Base-by-base conservation (phyloP, 2,113 vertebrate genomes). In the Otolemur garnettii region DNA sequence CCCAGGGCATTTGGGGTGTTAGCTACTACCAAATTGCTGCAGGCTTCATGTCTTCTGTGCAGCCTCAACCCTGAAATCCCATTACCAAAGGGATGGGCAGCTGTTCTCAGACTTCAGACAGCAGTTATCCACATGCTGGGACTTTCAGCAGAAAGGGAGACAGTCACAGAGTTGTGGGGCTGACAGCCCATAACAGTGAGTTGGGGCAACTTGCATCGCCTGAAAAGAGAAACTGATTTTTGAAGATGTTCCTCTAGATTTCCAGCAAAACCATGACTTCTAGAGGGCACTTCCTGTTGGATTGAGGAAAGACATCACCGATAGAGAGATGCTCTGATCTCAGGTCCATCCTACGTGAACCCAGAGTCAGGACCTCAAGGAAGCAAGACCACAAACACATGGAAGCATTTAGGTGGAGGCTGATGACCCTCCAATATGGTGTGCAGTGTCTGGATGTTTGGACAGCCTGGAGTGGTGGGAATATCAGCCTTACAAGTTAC, bases 41-140 rank as follows among this genome's bases (percentile, higher is more conserved):
- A 59, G 90, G 82, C 82, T 90, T 88, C 91, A 15, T 64, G 71
- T 89, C 82, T 81, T 53, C 91, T 7, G 2, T 78, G 86, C 8
- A 74, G 84, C 59, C n/a, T 0, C 0, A 1, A 64, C 62, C 84
- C 92, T 4, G 0, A 79, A 82, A 93, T 62, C 77, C 69, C 45
- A 79, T 92, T 75, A 71, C 57, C 71, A 33, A 18, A 13, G 28
- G 74, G 42, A 71, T 62, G 87, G 75, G 80, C 71, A 45, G 59
- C 87, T 14, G 5, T 90, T 68, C 90, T 88, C 42, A 45, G 69
- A 84, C 93, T 68, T 66, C 84, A 90, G 92, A 85, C 74, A 59
- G 45, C 21, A 35, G 35, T 18, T 94, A 82, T 91, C 45, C 22
- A 0, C 15, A 8, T 7, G 55, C n/a, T 92, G 81, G 74, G 45